Evolutionary conservation across 2,113 vertebrate species (phyloP).

Genomic region (Octodon degus): DNA sequence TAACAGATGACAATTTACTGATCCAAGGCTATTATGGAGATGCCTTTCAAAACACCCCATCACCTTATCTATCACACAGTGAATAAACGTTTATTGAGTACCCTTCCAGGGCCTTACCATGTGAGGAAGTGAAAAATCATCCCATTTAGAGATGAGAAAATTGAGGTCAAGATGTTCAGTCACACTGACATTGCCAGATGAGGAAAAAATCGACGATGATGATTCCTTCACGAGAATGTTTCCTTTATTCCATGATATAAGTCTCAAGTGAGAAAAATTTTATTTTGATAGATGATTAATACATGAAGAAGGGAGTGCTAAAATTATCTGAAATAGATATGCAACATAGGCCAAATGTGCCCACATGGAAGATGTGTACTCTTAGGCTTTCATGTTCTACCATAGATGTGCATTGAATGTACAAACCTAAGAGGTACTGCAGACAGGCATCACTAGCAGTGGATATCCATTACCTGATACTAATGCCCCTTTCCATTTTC

Average conservation of each 20-base stretch:
- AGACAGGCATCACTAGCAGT: neutral
- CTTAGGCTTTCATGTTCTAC: neutral
- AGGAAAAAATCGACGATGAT: neutral
- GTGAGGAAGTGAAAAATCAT: neutral
- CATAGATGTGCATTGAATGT: neutral
- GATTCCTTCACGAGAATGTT: neutral
- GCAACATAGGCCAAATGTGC: neutral
- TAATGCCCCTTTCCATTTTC: neutral
- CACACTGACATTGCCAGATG: neutral
- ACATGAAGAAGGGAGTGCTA: neutral
- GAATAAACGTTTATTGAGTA: neutral
- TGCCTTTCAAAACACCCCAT: neutral
- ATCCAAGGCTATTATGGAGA: neutral
- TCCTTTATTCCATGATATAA: neutral
- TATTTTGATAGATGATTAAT: neutral
- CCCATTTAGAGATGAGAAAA: neutral
- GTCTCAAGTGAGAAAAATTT: neutral
- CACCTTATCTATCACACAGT: neutral
- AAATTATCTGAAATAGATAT: constrained; percentile 8
- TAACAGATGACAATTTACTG: neutral
- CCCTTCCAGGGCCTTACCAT: neutral
- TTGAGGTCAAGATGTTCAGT: neutral
- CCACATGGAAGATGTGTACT: neutral
- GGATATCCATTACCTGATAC: neutral
- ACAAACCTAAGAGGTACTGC: neutral